Conservation (phyloP, 2,888 invertebrate genomes). For the Timema cristinae region DNA sequence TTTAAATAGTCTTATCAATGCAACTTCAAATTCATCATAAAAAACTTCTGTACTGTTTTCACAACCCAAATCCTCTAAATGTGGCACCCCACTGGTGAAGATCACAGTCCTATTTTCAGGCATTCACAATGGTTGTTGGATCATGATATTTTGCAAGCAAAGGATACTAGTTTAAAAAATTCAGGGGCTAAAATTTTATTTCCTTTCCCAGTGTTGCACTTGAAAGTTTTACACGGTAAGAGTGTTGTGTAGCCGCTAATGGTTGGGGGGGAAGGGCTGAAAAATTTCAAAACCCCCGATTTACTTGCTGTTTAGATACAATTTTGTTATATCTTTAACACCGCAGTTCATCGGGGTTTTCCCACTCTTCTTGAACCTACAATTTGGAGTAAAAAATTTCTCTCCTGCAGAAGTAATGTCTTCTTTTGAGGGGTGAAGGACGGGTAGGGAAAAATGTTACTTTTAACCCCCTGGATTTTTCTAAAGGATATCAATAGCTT, state of each 20-base stretch:
- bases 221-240: neutral
- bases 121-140: slow-evolving; percentile 3
- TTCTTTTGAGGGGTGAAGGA: neutral
- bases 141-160: neutral
- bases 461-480: neutral
- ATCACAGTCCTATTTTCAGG: neutral
- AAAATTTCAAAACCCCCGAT: neutral
- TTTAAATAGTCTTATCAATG: neutral
- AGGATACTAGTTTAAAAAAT: slow-evolving; percentile 5
- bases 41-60: neutral
- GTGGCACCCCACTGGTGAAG: neutral
- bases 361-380: neutral
- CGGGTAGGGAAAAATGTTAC: neutral
- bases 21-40: neutral
- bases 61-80: neutral
- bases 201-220: neutral
- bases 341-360: slow-evolving; percentile 6
- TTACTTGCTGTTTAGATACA: neutral
- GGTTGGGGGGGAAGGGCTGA: neutral
- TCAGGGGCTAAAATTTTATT: neutral
- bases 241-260: neutral
- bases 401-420: neutral
- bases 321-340: neutral
- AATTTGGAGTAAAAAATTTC: neutral
- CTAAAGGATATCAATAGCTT: neutral